Base-by-base conservation (phyloP, 2,113 vertebrate genomes). In the Heliornis fulica region DNA sequence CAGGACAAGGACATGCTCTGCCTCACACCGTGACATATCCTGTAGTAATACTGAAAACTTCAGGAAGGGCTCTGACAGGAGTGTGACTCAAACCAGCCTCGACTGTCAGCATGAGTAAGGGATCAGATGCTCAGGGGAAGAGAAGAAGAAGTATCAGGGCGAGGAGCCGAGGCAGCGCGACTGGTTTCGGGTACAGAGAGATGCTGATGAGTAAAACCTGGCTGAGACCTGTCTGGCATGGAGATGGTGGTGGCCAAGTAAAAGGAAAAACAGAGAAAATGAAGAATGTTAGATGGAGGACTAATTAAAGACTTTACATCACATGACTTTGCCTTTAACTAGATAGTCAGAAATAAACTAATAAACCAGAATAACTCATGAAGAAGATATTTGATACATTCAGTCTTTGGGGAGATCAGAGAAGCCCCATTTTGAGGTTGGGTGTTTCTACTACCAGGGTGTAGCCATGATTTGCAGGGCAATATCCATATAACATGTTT, bases 21-120 rank as follows among this genome's bases (percentile, higher is more conserved):
- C 46, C 83, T 95, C 84, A 81, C 69, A 38, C 64, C 40, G 64
- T 70, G 80, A 87, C 89, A 92, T 34, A 54, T 66, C 68, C 77
- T 32, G 43, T 21, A 78, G 76, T 45, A 89, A 81, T 29, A 63
- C 50, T 48, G 41, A 81, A 34, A 81, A 36, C 51, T 92, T 75
- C 76, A 81, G 51, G 41, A 81, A 90, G 40, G 64, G 60, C 28
- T 83, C 72, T 83, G 60, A 75, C 46, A 89, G 28, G 80, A 74
- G 21, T 29, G 48, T 78, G 83, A 89, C 76, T 93, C 60, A 83
- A 90, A 86, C 51, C 11, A 0, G 64, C 78, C 80, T 71, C 1
- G 0, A 31, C 86, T 94, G 91, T 78, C 93, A 91, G 76, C 38
- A 51, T 51, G 36, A 51, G 28, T 87, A 75, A 75, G 31, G 76